phyloP scores from a whole-genome alignment of 2,888 invertebrate genomes.

The Mesorhabditis sp. region DNA sequence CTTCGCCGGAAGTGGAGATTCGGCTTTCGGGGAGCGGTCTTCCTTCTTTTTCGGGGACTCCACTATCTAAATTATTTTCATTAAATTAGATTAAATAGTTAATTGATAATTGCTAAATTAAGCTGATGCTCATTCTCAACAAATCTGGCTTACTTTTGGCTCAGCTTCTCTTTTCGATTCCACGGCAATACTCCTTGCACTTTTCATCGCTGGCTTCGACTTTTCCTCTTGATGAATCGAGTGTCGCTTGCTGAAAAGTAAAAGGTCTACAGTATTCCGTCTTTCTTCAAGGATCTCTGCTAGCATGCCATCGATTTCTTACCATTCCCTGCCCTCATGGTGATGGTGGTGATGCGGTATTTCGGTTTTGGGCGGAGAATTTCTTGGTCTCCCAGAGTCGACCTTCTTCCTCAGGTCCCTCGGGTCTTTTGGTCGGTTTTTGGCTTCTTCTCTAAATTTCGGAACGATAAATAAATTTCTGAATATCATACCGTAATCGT shows the following conservation, averaged over 20 bases:
- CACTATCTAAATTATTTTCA: too few relatives aligned
- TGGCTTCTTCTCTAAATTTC: not conserved
- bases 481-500: not conserved
- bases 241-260: not conserved
- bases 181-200: not conserved
- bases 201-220: not conserved
- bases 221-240: not conserved
- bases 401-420: conserved; percentile 3
- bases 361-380: too few relatives aligned
- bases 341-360: not conserved
- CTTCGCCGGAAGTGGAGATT: too few relatives aligned
- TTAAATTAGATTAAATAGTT: too few relatives aligned
- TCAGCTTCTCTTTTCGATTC: too few relatives aligned
- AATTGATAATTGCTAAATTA: too few relatives aligned
- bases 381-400: not conserved
- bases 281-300: not conserved
- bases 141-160: too few relatives aligned
- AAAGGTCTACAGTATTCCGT: not conserved
- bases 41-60: not conserved
- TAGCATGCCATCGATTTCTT: not conserved
- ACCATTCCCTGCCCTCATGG: conserved; percentile 1
- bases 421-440: not conserved
- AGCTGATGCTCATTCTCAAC: too few relatives aligned
- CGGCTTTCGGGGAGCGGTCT: not conserved
- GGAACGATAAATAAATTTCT: too few relatives aligned